A percentile compares a stretch with the other conserved stretches of the same genome.
phyloP scores from a whole-genome alignment of 2,888 invertebrate species.

The Clivina fossor region DNA sequence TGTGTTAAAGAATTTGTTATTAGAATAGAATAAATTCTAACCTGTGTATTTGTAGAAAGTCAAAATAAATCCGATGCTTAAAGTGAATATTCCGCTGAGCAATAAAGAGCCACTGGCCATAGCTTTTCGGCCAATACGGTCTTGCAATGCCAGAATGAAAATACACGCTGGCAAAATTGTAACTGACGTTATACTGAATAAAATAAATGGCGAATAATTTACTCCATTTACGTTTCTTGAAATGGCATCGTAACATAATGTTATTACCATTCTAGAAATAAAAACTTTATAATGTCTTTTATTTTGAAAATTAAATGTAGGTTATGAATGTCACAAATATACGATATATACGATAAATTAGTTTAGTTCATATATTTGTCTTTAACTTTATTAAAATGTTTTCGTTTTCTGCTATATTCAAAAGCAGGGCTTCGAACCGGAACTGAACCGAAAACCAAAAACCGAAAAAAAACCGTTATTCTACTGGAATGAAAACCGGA shows the following conservation, averaged over 20 bases:
- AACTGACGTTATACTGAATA: constrained; percentile 59
- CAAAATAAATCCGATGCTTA: constrained; percentile 54
- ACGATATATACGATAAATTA: too few relatives aligned
- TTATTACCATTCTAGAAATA: constrained; percentile 59
- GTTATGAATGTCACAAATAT: background rate
- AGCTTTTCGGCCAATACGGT: constrained; percentile 56
- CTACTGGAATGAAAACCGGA: too few relatives aligned
- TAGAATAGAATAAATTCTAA: too few relatives aligned
- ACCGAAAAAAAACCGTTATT: too few relatives aligned
- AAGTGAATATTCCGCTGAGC: constrained; percentile 57
- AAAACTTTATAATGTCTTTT: too few relatives aligned
- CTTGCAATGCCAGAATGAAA: constrained; percentile 53
- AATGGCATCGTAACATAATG: constrained; percentile 62
- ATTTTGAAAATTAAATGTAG: background rate
- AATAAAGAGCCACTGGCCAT: constrained; percentile 58
- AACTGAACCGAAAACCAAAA: too few relatives aligned
- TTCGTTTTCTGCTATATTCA: too few relatives aligned
- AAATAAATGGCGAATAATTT: constrained; percentile 58
- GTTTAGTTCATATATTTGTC: too few relatives aligned
- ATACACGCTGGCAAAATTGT: constrained; percentile 62
- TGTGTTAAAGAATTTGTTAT: too few relatives aligned
- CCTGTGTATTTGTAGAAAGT: too few relatives aligned
- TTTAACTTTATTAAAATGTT: too few relatives aligned
- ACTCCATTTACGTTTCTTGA: constrained; percentile 61
- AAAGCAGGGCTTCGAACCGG: too few relatives aligned